Evolutionary conservation across 2,797 vertebrate species (phyloP).

Genomic region (Oceanodroma leucorhoa): DNA sequence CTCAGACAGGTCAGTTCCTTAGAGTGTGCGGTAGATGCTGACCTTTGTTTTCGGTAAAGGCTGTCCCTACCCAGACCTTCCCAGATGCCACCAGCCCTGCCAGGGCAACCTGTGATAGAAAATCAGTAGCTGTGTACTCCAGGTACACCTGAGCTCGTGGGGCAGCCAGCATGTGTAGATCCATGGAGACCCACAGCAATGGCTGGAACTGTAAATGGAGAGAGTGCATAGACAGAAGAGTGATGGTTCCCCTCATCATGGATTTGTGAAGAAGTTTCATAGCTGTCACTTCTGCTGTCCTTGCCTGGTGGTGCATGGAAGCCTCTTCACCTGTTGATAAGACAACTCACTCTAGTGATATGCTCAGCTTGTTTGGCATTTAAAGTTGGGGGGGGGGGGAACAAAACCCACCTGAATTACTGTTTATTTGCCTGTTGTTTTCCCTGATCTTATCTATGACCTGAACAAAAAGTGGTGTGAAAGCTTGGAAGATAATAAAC

Average conservation of each 20-base stretch:
- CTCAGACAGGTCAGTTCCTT: neutral
- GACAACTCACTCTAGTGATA: fast-evolving
- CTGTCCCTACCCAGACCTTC: neutral
- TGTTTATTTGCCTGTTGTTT: neutral
- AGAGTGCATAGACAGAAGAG: neutral
- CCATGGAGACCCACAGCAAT: neutral
- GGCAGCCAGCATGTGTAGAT: neutral
- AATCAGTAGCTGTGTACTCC: neutral
- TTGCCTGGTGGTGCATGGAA: neutral
- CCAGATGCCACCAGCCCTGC: neutral
- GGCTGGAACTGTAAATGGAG: neutral
- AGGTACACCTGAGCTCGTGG: neutral
- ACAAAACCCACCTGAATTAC: neutral
- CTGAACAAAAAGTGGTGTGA: neutral
- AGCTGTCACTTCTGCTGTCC: neutral
- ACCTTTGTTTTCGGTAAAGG: neutral
- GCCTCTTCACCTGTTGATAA: fast-evolving
- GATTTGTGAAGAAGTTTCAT: neutral
- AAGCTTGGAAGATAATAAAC: neutral
- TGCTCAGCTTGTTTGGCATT: neutral
- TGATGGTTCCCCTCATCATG: neutral
- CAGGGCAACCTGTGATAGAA: neutral
- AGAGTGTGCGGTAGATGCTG: neutral
- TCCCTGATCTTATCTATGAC: neutral
- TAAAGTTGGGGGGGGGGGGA: neutral